Evolutionary conservation across 2,888 invertebrate genomes (phyloP).

Genomic region (Drosophila bunnanda): DNA sequence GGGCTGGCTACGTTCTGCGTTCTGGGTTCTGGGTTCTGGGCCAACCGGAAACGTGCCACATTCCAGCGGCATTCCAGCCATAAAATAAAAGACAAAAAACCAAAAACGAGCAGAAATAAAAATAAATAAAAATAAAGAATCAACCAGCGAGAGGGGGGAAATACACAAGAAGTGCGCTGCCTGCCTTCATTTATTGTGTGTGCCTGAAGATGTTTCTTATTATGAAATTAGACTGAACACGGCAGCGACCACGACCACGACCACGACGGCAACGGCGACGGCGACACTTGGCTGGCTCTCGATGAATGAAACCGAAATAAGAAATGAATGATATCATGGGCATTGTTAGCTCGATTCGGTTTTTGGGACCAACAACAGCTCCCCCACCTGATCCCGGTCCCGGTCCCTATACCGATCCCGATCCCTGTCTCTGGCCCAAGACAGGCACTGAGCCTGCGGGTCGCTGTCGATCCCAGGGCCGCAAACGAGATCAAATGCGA

Average conservation of each 20-base stretch:
- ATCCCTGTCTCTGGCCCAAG: conserved; percentile 12
- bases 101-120: conserved; percentile 40
- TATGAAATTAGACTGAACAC: conserved; percentile 77
- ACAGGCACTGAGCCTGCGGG: conserved; percentile 61
- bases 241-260: conserved; percentile 14
- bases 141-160: conserved; percentile 7
- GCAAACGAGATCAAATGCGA: conserved; percentile 83
- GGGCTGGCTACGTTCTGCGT: neutral
- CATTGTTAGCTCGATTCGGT: conserved; percentile 66
- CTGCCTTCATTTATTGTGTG: conserved; percentile 45
- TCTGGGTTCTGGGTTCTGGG: conserved; percentile 3
- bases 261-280: conserved; percentile 23
- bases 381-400: neutral
- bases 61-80: conserved; percentile 69
- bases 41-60: conserved; percentile 69
- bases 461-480: conserved; percentile 61
- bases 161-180: conserved; percentile 35
- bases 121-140: conserved; percentile 13
- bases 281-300: conserved; percentile 73
- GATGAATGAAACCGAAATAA: conserved; percentile 75
- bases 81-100: conserved; percentile 58
- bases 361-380: conserved; percentile 7
- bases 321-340: conserved; percentile 77
- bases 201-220: conserved; percentile 76
- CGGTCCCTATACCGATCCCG: neutral